phyloP scores from a whole-genome alignment of 2,113 vertebrate genomes.

The Callaeas wilsoni region DNA sequence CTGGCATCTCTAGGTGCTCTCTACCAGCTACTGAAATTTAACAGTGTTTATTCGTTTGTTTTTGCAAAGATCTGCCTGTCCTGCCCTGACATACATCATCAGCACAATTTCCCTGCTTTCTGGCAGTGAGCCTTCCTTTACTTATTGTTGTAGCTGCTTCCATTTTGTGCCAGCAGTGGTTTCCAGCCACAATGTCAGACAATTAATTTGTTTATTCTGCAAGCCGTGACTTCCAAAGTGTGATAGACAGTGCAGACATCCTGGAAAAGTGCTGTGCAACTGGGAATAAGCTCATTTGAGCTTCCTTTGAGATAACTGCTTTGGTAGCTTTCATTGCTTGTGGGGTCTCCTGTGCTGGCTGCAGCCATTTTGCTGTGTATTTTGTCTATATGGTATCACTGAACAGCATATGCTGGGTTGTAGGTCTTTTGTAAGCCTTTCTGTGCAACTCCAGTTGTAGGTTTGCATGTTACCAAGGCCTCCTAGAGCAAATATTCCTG shows the following conservation, averaged over 20 bases:
- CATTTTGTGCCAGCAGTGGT: constrained; percentile 32
- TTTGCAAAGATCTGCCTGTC: neutral
- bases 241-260: constrained; percentile 37
- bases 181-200: constrained; percentile 20
- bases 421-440: neutral
- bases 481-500: neutral
- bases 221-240: neutral
- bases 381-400: neutral
- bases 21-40: neutral
- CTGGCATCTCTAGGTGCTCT: neutral
- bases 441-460: neutral
- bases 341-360: neutral
- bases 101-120: neutral
- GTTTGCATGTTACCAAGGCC: neutral
- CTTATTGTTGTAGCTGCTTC: constrained; percentile 35
- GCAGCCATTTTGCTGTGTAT: neutral
- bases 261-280: neutral
- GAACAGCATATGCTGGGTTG: neutral
- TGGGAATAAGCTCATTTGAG: neutral
- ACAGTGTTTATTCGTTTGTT: neutral
- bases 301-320: constrained; percentile 12
- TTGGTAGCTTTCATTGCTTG: neutral
- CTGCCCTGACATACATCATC: neutral
- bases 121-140: neutral
- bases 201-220: constrained; percentile 48